These are phyloP conservation scores for Stomatorhinus walkeri DNA, from an alignment of 2,797 vertebrate genomes.

Conservation along the genomic window DNA sequence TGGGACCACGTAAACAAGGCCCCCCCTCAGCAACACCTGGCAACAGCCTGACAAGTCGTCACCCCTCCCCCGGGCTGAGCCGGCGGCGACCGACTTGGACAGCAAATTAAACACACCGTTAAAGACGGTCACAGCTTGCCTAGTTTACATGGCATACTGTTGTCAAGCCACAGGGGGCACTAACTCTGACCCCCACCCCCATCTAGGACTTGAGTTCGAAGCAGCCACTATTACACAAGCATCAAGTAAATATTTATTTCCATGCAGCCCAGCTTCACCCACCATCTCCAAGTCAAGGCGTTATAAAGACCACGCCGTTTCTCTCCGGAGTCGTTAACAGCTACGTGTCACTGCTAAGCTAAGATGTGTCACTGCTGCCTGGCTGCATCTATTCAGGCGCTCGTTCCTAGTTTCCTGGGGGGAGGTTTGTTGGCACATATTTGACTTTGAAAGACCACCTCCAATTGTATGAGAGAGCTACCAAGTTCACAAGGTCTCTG, in stretches of 20 bases:
- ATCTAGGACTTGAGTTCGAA: not conserved
- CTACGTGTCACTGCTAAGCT: too few species aligned
- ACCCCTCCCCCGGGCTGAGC: not conserved
- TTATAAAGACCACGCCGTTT: not conserved
- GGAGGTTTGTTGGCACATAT: not conserved
- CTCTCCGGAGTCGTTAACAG: not conserved
- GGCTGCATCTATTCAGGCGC: not conserved
- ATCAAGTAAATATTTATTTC: constrained; percentile 12
- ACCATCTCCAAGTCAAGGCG: not conserved
- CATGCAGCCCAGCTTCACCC: not conserved
- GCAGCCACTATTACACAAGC: not conserved
- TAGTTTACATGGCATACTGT: constrained; percentile 35
- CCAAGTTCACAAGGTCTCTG: not conserved
- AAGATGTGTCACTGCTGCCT: not conserved
- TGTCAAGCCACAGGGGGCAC: constrained; percentile 7
- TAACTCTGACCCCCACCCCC: not conserved
- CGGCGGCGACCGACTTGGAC: constrained; percentile 10
- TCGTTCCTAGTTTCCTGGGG: not conserved
- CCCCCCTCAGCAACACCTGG: constrained; percentile 39
- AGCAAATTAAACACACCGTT: constrained; percentile 32
- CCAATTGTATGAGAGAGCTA: not conserved
- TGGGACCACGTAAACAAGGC: not conserved
- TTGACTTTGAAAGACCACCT: constrained; percentile 7
- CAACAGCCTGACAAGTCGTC: constrained; percentile 26
- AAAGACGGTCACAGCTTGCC: constrained; percentile 39